Base-by-base conservation (phyloP, 2,113 vertebrate genomes). In the Speoplatyrhinus poulsoni region DNA sequence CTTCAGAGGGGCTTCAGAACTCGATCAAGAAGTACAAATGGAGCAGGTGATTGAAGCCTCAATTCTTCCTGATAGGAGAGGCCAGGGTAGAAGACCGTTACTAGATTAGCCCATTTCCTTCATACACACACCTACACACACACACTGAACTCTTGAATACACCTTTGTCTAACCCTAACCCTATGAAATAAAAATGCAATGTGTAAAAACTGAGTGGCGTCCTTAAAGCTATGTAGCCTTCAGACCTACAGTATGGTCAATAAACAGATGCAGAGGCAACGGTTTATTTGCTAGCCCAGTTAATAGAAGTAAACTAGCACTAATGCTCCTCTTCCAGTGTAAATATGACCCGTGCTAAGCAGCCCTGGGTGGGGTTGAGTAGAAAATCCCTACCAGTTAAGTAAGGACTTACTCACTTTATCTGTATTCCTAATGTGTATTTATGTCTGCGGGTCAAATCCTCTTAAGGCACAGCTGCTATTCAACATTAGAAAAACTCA, bases 401-500 rank as follows among this genome's bases (percentile, higher is more conserved):
- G 69, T 55, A 64, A 36, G 73, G 15, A 11, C 62, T 12, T 58
- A 65, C 67, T 73, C 1, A 65, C 73, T 85, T 82, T 52, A 85
- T 87, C 79, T 73, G 56, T 53, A 65, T 41, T 67, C 33, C 60
- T 79, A 82, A 84, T 76, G 85, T 83, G 84, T 70, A 64, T 84
- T 84, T 82, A 84, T 82, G 67, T 81, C 64, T 74, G 65, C 5
- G 67, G 70, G 65, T 83, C 72, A 84, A 82, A 86, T 88, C 84
- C 79, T 81, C 84, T 86, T 84, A 82, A 47, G 70, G 12, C 54
- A 26, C 46, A 55, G 67, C 65, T 69, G 70, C 76, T 78, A 76
- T 81, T 80, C 72, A 82, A 68, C 74, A 76, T 82, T 85, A 62
- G 67, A 79, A 70, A 66, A 33, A 11, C 47, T 50, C 58, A 36